Percentiles rank a stretch among this genome's conserved stretches.
Conservation (phyloP, 1,140 invertebrate genomes). For the Campodea augens region DNA sequence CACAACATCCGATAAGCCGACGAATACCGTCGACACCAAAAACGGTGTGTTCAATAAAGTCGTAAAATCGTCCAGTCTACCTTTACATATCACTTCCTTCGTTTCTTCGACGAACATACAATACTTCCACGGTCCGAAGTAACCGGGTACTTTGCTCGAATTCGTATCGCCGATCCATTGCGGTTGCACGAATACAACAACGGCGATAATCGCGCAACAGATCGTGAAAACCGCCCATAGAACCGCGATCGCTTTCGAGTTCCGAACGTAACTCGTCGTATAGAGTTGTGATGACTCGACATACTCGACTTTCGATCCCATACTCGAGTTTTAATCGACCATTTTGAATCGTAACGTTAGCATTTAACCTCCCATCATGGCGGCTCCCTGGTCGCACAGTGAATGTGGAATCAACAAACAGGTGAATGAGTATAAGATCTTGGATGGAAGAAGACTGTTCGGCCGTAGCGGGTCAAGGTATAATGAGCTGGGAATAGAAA, state of each 20-base stretch:
- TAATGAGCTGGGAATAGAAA: too few relatives aligned
- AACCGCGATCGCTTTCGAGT: conserved; percentile 89
- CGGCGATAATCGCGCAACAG: conserved; percentile 86
- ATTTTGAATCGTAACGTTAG: too few relatives aligned
- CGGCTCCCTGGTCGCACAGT: too few relatives aligned
- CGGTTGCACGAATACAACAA: conserved; percentile 86
- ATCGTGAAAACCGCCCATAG: conserved; percentile 92
- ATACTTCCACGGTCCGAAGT: conserved; percentile 77
- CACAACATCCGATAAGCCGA: conserved; percentile 65
- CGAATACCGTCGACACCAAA: conserved; percentile 62
- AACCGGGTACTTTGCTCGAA: conserved; percentile 65
- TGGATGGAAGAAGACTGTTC: too few relatives aligned
- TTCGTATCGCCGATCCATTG: conserved; percentile 72
- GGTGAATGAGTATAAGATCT: too few relatives aligned
- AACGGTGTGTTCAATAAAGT: conserved; percentile 63
- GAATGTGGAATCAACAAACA: too few relatives aligned
- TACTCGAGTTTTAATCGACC: conserved; percentile 26
- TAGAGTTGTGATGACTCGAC: conserved; percentile 73
- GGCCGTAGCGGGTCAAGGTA: too few relatives aligned
- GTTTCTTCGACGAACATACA: conserved; percentile 35
- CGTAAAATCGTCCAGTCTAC: conserved; percentile 61
- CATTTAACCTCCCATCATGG: neutral
- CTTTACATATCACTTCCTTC: conserved; percentile 37
- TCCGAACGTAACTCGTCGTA: conserved; percentile 80
- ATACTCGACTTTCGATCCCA: conserved; percentile 79